Percentiles rank a stretch among this genome's conserved stretches.
phyloP scores from a whole-genome alignment of 1,140 invertebrate genomes.

The Euura saliciscinereae region DNA sequence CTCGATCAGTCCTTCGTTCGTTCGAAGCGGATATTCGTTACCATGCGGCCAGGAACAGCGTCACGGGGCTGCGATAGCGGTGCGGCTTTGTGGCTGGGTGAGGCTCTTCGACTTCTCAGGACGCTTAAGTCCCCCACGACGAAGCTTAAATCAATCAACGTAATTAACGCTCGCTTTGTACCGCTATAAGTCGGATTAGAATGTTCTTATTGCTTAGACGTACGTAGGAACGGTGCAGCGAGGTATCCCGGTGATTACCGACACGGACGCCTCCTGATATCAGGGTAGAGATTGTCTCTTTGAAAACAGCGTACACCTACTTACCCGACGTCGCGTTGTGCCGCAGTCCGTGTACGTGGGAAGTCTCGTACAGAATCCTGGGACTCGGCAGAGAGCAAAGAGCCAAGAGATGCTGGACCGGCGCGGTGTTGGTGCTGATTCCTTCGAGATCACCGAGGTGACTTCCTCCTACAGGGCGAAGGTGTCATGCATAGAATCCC shows the following conservation, averaged over 20 bases:
- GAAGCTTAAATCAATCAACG: conserved; percentile 52
- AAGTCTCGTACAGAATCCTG: neutral
- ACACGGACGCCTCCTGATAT: neutral
- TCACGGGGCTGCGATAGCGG: neutral
- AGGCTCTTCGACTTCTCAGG: conserved; percentile 21
- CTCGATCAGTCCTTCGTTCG: neutral
- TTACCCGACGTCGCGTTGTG: neutral
- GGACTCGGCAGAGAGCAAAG: neutral
- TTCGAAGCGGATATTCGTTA: neutral
- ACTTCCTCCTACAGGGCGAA: neutral
- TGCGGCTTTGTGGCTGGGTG: neutral
- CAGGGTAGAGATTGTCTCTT: neutral
- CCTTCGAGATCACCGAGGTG: neutral
- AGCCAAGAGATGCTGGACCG: neutral
- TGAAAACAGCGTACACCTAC: neutral
- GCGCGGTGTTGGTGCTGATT: neutral
- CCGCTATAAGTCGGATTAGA: conserved; percentile 40
- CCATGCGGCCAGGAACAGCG: neutral
- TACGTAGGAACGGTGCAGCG: neutral
- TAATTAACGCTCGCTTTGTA: conserved; percentile 53
- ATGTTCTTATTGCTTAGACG: conserved; percentile 17
- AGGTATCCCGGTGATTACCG: neutral
- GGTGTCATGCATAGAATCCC: conserved; percentile 3
- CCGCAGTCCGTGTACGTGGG: neutral
- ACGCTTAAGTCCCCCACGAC: conserved; percentile 41